These are phyloP conservation scores for Chauna torquata DNA, from an alignment of 2,113 vertebrate species.

Conservation along the genomic window DNA sequence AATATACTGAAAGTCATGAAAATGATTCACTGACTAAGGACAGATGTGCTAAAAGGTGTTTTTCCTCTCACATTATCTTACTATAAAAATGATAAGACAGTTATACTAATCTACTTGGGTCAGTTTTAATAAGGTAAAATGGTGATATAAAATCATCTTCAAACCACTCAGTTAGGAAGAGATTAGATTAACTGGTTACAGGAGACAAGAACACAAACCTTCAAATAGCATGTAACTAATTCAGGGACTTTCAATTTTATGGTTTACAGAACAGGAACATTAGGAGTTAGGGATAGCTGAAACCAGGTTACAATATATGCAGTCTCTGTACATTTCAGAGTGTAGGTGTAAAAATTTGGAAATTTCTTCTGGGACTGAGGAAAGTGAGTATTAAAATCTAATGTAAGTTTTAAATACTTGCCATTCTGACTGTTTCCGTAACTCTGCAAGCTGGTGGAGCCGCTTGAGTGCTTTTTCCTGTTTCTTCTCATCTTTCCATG, in stretches of 20 bases:
- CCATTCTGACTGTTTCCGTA: conserved; percentile 90
- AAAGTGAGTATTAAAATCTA: background rate
- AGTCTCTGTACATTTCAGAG: background rate
- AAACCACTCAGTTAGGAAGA: background rate
- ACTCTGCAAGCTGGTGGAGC: conserved; percentile 91
- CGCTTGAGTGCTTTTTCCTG: conserved; percentile 95
- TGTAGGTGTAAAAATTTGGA: background rate
- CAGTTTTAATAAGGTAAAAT: background rate
- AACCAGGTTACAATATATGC: background rate
- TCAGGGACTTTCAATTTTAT: conserved; percentile 17
- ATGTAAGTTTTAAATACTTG: conserved; percentile 66
- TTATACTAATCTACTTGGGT: background rate
- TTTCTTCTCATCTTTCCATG: conserved; percentile 98
- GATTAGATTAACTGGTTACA: background rate
- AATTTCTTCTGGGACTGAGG: background rate
- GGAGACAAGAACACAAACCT: background rate
- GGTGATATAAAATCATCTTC: background rate
- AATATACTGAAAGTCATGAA: background rate
- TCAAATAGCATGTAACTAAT: conserved; percentile 29
- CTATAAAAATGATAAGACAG: background rate
- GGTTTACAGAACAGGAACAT: conserved; percentile 16
- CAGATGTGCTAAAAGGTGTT: background rate
- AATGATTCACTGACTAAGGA: background rate
- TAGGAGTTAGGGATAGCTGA: background rate
- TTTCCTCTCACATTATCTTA: background rate